A percentile compares a stretch with the other conserved stretches of the same genome.
These are phyloP conservation scores for Papilio aristodemus DNA, from an alignment of 1,140 invertebrate species.

Conservation along the genomic window DNA sequence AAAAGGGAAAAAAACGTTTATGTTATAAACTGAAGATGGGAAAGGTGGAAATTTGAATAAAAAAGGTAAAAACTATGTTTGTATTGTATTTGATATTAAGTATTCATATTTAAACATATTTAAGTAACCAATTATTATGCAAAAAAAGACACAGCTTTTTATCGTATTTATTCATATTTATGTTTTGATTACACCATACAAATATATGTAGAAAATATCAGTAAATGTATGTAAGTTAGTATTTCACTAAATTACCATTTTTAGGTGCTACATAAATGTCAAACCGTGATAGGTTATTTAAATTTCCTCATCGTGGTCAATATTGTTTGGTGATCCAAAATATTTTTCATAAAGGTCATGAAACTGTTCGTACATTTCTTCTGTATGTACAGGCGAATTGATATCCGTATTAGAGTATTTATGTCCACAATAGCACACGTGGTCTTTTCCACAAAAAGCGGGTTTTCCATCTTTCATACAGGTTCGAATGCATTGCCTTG, in stretches of 20 bases:
- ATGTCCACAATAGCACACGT: conserved; percentile 71
- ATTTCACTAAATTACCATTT: background rate
- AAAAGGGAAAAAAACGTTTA: background rate
- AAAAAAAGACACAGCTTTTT: too few relatives aligned
- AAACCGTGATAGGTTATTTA: background rate
- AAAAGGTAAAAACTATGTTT: background rate
- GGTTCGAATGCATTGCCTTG: conserved; percentile 55
- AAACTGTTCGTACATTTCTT: conserved; percentile 49
- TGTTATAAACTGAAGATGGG: background rate
- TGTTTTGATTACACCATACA: too few relatives aligned
- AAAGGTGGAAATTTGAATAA: background rate
- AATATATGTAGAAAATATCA: too few relatives aligned
- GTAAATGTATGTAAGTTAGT: background rate
- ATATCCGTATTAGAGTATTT: conserved; percentile 38
- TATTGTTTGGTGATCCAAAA: conserved; percentile 46
- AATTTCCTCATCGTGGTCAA: background rate
- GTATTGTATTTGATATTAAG: background rate
- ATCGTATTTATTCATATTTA: too few relatives aligned
- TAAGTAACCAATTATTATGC: too few relatives aligned
- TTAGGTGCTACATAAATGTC: background rate
- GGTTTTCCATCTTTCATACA: conserved; percentile 61
- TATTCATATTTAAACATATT: background rate
- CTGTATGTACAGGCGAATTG: conserved; percentile 30
- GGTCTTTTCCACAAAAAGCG: conserved; percentile 71
- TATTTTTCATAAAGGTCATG: conserved; percentile 64